A percentile compares a stretch with the other conserved stretches of the same genome.
phyloP scores from a whole-genome alignment of 2,113 vertebrate genomes.

The Platycercus adscitus region DNA sequence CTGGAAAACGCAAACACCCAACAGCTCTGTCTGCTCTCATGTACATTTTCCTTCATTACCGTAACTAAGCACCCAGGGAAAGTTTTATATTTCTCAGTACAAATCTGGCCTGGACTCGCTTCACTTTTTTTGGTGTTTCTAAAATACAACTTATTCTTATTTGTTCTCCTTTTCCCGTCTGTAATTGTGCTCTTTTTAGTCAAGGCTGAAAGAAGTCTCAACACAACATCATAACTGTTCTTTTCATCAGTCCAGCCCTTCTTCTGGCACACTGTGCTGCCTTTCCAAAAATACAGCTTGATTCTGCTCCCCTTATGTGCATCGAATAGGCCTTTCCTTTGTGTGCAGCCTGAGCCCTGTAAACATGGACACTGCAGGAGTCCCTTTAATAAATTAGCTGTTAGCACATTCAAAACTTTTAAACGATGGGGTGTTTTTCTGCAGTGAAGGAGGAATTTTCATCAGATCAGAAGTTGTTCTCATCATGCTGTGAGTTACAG shows the following conservation, averaged over 20 bases:
- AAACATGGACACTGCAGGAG: constrained; percentile 29
- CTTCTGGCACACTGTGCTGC: neutral
- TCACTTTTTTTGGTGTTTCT: neutral
- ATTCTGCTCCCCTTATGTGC: neutral
- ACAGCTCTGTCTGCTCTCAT: neutral
- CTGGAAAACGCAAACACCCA: neutral
- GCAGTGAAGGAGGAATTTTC: neutral
- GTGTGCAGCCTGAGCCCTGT: neutral
- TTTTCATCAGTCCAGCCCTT: constrained; percentile 29
- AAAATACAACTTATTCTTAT: neutral
- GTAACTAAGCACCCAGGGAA: neutral
- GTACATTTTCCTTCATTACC: neutral
- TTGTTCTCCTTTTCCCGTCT: neutral
- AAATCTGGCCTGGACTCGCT: neutral
- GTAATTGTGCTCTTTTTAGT: neutral
- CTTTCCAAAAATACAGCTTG: constrained; percentile 23
- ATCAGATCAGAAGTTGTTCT: constrained; percentile 29
- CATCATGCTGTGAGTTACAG: neutral
- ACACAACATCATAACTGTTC: neutral
- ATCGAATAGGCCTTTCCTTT: neutral
- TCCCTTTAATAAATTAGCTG: constrained; percentile 54
- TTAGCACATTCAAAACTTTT: constrained; percentile 36
- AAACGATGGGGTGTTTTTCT: constrained; percentile 24
- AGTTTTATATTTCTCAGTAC: neutral
- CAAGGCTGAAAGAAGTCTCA: neutral